Evolutionary conservation across 1,140 invertebrate species (phyloP), one percentile per base, ranked within the genome.

Genomic region (Propsilocerus akamusi): DNA sequence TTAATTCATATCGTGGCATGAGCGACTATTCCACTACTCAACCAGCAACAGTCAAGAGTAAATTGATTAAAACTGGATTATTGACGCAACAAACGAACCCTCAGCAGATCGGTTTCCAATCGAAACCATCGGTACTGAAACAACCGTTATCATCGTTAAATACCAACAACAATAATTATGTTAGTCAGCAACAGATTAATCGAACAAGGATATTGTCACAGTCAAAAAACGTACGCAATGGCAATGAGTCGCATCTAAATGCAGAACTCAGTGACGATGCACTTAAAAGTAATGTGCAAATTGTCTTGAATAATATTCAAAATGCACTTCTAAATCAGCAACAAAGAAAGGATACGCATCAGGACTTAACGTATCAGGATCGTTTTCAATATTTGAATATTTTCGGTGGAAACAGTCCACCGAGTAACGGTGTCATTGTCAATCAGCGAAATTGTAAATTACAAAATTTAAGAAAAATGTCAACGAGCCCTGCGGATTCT

Each of bases 261-360:
- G 11, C 22, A 22, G 63, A 65, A 58, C 52, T 65, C 53, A 65
- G 61, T 53, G 63, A 65, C 28, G 63, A 63, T 56, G 60, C 60
- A 51, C 55, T 65, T 37, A 65, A 64, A 46, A 58, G 62, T 52
- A 65, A 65, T 64, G 63, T 65, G 41, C 60, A 61, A 50, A 65
- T 65, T 54, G 63, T 65, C 32, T 49, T 65, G 47, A 65, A 57
- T 53, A 65, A 65, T 53, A 56, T 65, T 20, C 34, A 41, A 41
- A 41, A 41, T 41, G 34, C 34, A 17, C 5, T 41, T 17, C 22
- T 41, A 17, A 41, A 41, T 41, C 34, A 41, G 14, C 34, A 41
- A 17, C n/a, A 41, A 10, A 14, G 22, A 17, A 10, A 34, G 12
- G n/a, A 37, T 7, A 2, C 14, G 14, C 12, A 41, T 17, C 34